Percentiles rank a stretch among this genome's conserved stretches.
Conservation (phyloP, 1,140 invertebrate species). For the Sarcophaga peregrina region DNA sequence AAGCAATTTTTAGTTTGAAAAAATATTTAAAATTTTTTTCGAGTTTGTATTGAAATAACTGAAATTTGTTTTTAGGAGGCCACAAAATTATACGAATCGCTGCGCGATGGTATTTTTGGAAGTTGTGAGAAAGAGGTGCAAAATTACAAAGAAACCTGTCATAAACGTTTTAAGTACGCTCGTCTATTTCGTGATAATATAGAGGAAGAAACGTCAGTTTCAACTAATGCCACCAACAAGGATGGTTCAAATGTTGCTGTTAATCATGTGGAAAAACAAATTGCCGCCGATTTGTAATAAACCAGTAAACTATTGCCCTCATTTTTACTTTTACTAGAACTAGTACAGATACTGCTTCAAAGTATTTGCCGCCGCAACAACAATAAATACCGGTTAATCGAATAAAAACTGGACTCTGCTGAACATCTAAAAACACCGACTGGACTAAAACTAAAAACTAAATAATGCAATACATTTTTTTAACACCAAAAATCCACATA, state of each 20-base stretch:
- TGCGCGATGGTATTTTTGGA: slow-evolving; percentile 83
- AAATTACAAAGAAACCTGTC: slow-evolving; percentile 78
- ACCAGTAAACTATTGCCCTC: neutral
- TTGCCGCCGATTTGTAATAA: slow-evolving; percentile 48
- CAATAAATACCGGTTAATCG: neutral
- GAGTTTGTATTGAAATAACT: neutral
- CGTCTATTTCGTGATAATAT: slow-evolving; percentile 71
- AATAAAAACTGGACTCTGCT: neutral
- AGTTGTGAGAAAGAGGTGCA: slow-evolving; percentile 74
- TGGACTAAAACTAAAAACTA: neutral
- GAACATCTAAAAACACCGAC: slow-evolving; percentile 25
- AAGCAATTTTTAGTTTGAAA: neutral
- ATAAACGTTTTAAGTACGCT: slow-evolving; percentile 79
- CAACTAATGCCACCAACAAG: slow-evolving; percentile 47
- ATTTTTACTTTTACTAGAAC: slow-evolving; percentile 23
- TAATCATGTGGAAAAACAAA: slow-evolving; percentile 49
- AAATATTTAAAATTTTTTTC: neutral
- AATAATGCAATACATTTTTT: slow-evolving; percentile 11
- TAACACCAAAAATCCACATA: slow-evolving; percentile 31
- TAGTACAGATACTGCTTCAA: slow-evolving; percentile 28
- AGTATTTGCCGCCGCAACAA: neutral
- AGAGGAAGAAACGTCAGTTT: slow-evolving; percentile 55
- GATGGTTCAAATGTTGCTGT: slow-evolving; percentile 50
- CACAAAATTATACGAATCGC: slow-evolving; percentile 79
- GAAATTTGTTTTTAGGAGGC: slow-evolving; percentile 73